Evolutionary conservation across 2,797 vertebrate genomes (phyloP), one percentile per base, ranked within the genome.

Genomic region (Syndactyla subalaris): DNA sequence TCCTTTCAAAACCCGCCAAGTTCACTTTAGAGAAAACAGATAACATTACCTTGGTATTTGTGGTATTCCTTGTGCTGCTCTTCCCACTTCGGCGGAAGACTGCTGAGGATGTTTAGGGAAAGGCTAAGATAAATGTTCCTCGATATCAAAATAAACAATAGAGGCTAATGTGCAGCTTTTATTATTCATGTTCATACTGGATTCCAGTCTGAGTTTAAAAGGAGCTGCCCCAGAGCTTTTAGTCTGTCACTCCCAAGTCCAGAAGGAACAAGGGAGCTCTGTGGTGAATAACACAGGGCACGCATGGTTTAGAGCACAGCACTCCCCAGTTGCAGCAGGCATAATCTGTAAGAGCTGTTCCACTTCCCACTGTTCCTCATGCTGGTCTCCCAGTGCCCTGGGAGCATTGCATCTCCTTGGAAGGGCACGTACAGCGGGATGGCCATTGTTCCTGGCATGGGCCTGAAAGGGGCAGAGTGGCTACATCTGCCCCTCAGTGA

Each of bases 51-150:
- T 94, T 93, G 88, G 92, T 94, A 92, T 97, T 96, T 92, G 67
- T 0, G 52, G 88, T 86, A 96, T 96, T 96, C 80, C 93, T 90
- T 85, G 67, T 65, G 91, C 83, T 91, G 76, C 59, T 92, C 83
- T 95, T 96, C 89, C 89, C 88, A 73, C 88, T 95, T 91, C 80
- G 61, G 88, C 30, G 18, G 79, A 96, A 92, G 59, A 81, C 88
- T 88, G 93, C 76, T 88, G 83, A 96, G 88, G 92, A 96, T 96
- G 91, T 96, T 97, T 95, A 90, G 94, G 89, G 91, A 95, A 93
- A 96, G 96, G 96, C 88, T 96, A 96, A 95, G 88, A 95, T 94
- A 96, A 97, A 96, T 95, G 88, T 93, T 90, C 85, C 90, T 94
- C 61, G 48, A 45, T 90, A 96, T 88, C 77, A 95, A 96, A 96